These are phyloP conservation scores for Parapristionchus giblindavisi DNA, from an alignment of 2,888 invertebrate species.

Conservation along the genomic window DNA sequence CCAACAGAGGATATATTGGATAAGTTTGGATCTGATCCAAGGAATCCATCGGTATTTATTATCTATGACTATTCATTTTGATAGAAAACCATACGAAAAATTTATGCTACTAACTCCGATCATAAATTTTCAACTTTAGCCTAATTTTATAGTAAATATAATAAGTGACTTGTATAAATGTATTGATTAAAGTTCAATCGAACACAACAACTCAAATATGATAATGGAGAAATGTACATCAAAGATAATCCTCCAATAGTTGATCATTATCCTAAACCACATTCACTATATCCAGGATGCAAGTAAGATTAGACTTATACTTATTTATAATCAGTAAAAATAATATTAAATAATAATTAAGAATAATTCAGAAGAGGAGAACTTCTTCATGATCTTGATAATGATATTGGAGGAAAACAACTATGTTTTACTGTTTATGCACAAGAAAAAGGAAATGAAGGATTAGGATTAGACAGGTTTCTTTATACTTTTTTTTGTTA, in stretches of 20 bases:
- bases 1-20: constrained; percentile 30
- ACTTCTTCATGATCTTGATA: constrained; percentile 21
- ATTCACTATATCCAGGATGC: constrained; percentile 11
- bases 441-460: constrained; percentile 35
- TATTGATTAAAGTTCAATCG: constrained; percentile 31
- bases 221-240: constrained; percentile 37
- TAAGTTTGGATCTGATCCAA: constrained; percentile 28
- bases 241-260: constrained; percentile 34
- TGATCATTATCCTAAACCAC: constrained; percentile 29
- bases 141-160: no score
- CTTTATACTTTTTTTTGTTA: neutral
- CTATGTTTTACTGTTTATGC: constrained; percentile 29
- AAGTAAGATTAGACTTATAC: neutral
- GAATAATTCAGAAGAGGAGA: constrained; percentile 32
- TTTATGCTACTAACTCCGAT: neutral
- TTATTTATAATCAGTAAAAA: neutral
- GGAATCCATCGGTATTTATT: constrained; percentile 28
- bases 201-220: constrained; percentile 22
- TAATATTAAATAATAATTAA: neutral
- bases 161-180: neutral
- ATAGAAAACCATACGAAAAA: neutral
- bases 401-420: constrained; percentile 19
- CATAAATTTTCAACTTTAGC: neutral
- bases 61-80: neutral
- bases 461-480: constrained; percentile 33